These are phyloP conservation scores for Zaprionus kolodkinae DNA, from an alignment of 1,140 invertebrate species.

Conservation along the genomic window DNA sequence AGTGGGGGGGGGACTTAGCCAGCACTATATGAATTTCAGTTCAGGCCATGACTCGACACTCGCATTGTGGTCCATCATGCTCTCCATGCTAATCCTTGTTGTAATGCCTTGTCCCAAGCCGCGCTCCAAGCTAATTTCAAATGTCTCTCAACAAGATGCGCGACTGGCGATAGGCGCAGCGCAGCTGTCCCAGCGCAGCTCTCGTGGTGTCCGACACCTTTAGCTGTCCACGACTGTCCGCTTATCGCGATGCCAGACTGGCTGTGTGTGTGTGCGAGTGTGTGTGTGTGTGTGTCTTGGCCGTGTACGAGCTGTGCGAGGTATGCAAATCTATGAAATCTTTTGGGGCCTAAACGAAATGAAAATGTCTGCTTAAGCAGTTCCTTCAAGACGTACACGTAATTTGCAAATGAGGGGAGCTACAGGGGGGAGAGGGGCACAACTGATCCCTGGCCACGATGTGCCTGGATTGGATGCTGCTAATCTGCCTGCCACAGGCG, in stretches of 20 bases:
- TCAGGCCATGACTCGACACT: conserved; percentile 62
- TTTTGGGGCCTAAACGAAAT: conserved; percentile 56
- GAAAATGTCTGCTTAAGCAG: conserved; percentile 63
- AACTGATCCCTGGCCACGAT: conserved; percentile 54
- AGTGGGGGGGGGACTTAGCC: too few species aligned
- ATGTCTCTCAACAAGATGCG: conserved; percentile 73
- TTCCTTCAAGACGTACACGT: conserved; percentile 60
- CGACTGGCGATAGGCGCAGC: conserved; percentile 41
- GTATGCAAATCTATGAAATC: conserved; percentile 75
- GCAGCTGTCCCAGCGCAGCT: too few species aligned
- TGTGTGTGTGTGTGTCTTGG: background rate
- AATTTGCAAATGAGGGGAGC: conserved; percentile 59
- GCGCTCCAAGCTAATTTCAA: conserved; percentile 78
- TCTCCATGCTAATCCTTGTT: conserved; percentile 66
- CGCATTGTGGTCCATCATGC: background rate
- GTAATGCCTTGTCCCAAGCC: conserved; percentile 72
- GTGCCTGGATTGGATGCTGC: conserved; percentile 44
- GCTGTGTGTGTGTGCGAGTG: background rate
- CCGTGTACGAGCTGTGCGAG: conserved; percentile 6
- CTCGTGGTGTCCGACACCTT: conserved; percentile 57
- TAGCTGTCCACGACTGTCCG: background rate
- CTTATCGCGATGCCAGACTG: background rate
- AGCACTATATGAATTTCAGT: conserved; percentile 66
- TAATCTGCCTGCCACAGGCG: conserved; percentile 15
- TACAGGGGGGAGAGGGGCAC: background rate